Percentiles rank a stretch among this genome's conserved stretches.
phyloP scores from a whole-genome alignment of 2,888 invertebrate species.

The Tetanocera ferruginea region DNA sequence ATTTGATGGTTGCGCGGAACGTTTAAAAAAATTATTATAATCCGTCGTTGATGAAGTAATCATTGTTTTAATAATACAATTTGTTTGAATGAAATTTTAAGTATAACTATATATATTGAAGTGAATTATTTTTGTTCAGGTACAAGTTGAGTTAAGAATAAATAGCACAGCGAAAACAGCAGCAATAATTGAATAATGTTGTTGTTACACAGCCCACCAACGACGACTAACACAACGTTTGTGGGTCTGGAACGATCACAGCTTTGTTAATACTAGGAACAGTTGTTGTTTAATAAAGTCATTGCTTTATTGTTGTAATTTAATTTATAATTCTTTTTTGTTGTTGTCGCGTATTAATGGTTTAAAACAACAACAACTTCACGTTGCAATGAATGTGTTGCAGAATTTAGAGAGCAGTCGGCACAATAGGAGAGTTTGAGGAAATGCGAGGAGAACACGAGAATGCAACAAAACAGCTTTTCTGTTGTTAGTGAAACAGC shows the following conservation, averaged over 20 bases:
- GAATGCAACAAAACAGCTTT: too few species aligned
- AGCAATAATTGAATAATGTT: neutral
- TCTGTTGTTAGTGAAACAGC: too few species aligned
- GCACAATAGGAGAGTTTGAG: too few species aligned
- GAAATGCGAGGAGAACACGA: too few species aligned
- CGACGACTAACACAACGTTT: neutral
- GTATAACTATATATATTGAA: neutral
- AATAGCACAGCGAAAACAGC: too few species aligned
- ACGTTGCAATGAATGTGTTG: too few species aligned
- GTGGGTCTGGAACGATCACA: neutral
- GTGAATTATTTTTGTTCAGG: neutral
- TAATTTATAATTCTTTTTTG: slow-evolving; percentile 6
- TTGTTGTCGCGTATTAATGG: neutral
- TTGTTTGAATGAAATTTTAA: neutral
- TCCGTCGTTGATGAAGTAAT: slow-evolving; percentile 59
- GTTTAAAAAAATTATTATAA: slow-evolving; percentile 60
- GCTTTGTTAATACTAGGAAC: slow-evolving; percentile 1
- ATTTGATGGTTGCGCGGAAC: slow-evolving; percentile 61
- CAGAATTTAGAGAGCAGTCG: too few species aligned
- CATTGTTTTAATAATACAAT: slow-evolving; percentile 48
- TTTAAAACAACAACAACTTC: neutral
- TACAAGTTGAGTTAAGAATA: too few species aligned
- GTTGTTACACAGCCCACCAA: neutral
- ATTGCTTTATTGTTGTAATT: neutral
- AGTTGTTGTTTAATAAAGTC: neutral